Evolutionary conservation across 2,113 vertebrate species (phyloP).

Genomic region (Cyrtonyx montezumae): DNA sequence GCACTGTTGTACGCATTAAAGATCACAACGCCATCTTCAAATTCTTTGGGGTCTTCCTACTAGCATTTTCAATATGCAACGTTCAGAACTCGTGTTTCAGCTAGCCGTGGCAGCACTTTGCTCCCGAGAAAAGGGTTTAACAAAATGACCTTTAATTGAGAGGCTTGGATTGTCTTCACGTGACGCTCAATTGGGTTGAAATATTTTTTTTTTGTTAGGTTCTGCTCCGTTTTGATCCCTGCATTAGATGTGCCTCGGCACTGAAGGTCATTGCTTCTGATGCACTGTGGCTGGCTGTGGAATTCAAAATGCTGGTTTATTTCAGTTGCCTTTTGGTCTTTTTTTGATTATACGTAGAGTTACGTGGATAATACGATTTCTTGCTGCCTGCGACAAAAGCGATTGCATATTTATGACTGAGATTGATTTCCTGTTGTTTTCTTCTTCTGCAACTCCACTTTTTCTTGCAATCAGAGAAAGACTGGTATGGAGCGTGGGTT

Average conservation of each 20-base stretch:
- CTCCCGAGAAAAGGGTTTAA: constrained; percentile 70
- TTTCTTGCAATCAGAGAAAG: background rate
- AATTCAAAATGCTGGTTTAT: background rate
- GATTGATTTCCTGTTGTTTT: background rate
- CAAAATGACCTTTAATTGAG: constrained; percentile 51
- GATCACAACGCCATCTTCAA: constrained; percentile 64
- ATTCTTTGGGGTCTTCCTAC: constrained; percentile 52
- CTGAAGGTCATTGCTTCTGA: background rate
- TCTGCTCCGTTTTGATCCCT: constrained; percentile 17
- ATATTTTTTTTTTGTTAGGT: constrained; percentile 33
- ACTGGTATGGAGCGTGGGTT: background rate
- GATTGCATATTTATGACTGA: background rate
- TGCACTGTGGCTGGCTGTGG: background rate
- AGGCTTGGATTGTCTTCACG: constrained; percentile 32
- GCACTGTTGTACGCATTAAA: constrained; percentile 69
- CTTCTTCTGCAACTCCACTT: background rate
- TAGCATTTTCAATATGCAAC: constrained; percentile 43
- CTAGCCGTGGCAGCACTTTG: constrained; percentile 68
- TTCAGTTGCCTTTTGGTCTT: background rate
- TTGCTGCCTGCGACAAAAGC: background rate
- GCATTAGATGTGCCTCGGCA: constrained; percentile 26
- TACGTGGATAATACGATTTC: background rate
- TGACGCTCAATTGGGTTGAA: constrained; percentile 26
- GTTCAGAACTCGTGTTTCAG: constrained; percentile 56
- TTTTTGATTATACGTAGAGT: background rate